Base-by-base conservation (phyloP, 37 sponge, comb jelly and placozoan species). In the Aplysina aerophoba region DNA sequence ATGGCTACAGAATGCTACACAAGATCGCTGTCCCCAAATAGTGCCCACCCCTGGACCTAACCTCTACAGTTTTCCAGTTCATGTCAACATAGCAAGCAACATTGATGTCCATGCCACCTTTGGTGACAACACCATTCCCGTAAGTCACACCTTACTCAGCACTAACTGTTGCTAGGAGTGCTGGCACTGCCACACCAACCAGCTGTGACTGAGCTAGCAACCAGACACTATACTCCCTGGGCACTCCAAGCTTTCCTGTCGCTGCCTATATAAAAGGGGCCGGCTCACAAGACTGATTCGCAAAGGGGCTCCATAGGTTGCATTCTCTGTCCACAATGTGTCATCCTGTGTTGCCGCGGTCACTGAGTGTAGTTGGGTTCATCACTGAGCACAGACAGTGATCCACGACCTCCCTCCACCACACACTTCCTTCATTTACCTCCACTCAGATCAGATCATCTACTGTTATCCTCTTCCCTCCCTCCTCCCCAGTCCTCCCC, bases 91-190 rank as follows among this genome's bases (percentile, higher is more conserved):
- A 5, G 25, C 75, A 6, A 64, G 25, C 60, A n/a, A 14, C 37
- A 36, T 59, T 73, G 68, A 22, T 73, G 40, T 35, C 73, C 82
- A 13, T 57, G 63, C 3, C 44, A 59, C 36, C 16, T 20, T 30
- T 90, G 90, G 57, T 44, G 63, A 22, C 31, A 68, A 4, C 21
- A 44, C 27, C 44, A 8, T 2, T 16, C 16, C 35, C 81, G 54
- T n/a, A 61, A 59, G 5, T 62, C 62, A 44, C n/a, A n/a, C n/a
- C n/a, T 35, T 89, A 15, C 85, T 85, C 35, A 17, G 40, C 24
- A 79, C 31, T 40, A 28, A 19, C 0, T 89, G 89, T 44, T 54
- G 38, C 25, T 68, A 72, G n/a, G n/a, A 0, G n/a, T 85, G 8
- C 3, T 8, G 8, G 50, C 50, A 44, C 6, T 44, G 50, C 50